Percentiles rank a stretch among this genome's conserved stretches.
These are phyloP conservation scores for Phengaris arion DNA, from an alignment of 2,888 invertebrate species.

Conservation along the genomic window DNA sequence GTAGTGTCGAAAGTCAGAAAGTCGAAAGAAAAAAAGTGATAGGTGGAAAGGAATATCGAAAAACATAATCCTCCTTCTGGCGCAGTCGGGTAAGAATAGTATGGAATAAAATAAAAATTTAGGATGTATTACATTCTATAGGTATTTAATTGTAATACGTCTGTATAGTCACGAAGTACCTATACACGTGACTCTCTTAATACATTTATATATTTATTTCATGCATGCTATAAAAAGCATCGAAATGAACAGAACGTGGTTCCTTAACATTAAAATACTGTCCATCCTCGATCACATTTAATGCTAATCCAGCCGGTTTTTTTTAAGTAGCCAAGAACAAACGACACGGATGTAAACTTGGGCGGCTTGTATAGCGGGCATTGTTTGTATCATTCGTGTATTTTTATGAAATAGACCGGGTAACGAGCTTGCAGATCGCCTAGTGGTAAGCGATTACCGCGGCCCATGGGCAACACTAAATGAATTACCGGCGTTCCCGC, in stretches of 20 bases:
- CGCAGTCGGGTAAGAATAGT: no score
- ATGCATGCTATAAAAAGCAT: background rate
- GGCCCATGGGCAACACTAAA: no score
- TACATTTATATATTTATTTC: background rate
- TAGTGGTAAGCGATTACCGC: no score
- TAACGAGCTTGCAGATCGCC: background rate
- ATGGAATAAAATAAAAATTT: no score
- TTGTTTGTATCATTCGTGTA: background rate
- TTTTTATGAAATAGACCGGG: background rate
- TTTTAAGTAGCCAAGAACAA: conserved; percentile 27
- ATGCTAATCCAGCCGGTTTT: conserved; percentile 27
- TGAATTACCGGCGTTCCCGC: no score
- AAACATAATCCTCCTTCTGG: no score
- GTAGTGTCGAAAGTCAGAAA: no score
- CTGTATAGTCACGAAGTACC: background rate
- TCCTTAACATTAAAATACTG: conserved; percentile 6
- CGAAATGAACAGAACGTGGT: background rate
- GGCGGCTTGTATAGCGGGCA: background rate
- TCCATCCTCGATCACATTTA: conserved; percentile 23
- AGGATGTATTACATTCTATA: no score
- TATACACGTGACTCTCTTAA: background rate
- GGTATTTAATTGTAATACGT: no score
- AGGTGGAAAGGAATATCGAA: no score
- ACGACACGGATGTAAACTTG: conserved; percentile 8
- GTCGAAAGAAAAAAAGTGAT: no score